These are phyloP conservation scores for Terrapene triunguis DNA, from an alignment of 2,113 vertebrate genomes.

Conservation along the genomic window DNA sequence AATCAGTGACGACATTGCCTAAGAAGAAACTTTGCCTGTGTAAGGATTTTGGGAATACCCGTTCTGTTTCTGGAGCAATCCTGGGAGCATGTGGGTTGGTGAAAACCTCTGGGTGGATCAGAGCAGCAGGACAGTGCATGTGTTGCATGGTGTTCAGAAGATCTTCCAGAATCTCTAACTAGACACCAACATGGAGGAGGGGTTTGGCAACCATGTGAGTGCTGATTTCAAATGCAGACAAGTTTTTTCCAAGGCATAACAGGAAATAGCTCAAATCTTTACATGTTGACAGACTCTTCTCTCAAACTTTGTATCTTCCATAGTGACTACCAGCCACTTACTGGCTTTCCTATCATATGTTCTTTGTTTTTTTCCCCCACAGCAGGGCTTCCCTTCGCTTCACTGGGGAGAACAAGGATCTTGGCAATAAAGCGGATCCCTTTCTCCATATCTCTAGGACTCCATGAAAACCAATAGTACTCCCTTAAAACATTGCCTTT, in stretches of 20 bases:
- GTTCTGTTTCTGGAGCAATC: not conserved
- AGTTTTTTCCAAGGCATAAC: not conserved
- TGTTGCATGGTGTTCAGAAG: not conserved
- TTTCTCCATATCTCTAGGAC: not conserved
- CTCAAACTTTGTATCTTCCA: not conserved
- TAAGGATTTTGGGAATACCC: not conserved
- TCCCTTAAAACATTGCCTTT: not conserved
- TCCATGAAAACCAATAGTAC: not conserved
- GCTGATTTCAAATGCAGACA: not conserved
- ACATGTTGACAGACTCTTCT: not conserved
- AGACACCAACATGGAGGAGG: not conserved
- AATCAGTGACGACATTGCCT: not conserved
- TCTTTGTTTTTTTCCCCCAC: not conserved
- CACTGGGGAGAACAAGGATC: not conserved
- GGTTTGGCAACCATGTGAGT: not conserved
- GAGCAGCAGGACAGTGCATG: not conserved
- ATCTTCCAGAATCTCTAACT: not conserved
- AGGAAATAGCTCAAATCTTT: not conserved
- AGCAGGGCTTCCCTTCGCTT: not conserved
- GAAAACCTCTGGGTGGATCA: not conserved
- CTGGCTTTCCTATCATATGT: not conserved
- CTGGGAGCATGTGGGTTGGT: not conserved
- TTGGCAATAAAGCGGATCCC: not conserved
- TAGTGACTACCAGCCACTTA: not conserved
- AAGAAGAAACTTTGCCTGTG: not conserved